A percentile compares a stretch with the other conserved stretches of the same genome.
Evolutionary conservation across 2,113 vertebrate genomes (phyloP).

Genomic region (Pachyramphus minor): DNA sequence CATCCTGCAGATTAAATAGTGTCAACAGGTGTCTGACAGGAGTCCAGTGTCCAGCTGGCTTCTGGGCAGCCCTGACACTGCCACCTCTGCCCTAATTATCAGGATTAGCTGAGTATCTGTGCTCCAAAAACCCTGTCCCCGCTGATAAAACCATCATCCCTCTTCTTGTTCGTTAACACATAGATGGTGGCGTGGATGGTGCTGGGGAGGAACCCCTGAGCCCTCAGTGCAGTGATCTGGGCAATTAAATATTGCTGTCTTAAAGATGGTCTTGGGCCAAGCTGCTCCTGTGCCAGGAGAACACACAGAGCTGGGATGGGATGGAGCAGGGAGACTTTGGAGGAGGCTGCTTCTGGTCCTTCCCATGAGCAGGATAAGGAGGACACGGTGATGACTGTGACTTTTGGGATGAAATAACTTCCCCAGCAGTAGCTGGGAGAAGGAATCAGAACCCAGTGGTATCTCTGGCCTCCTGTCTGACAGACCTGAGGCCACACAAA

Average conservation of each 20-base stretch:
- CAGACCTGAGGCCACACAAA: fast-evolving
- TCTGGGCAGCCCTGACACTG: not conserved
- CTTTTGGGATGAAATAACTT: not conserved
- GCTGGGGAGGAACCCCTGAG: not conserved
- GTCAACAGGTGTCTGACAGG: not conserved
- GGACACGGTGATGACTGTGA: not conserved
- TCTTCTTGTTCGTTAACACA: not conserved
- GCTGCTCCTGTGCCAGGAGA: not conserved
- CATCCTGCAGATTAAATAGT: not conserved
- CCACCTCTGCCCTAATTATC: not conserved
- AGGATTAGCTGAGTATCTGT: not conserved
- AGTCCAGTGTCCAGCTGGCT: not conserved
- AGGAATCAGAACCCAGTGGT: not conserved
- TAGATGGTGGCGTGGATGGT: not conserved
- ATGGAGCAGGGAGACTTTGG: not conserved
- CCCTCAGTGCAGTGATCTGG: not conserved
- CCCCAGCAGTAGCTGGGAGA: not conserved
- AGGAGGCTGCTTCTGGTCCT: not conserved
- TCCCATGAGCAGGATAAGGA: not conserved
- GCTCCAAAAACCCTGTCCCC: not conserved
- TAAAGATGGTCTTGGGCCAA: not conserved
- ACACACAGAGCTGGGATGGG: not conserved
- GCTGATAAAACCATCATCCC: not conserved
- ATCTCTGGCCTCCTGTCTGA: not conserved
- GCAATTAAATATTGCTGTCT: not conserved